Conservation (phyloP, 2,797 vertebrate species). For the Tiaroga cobitis region DNA sequence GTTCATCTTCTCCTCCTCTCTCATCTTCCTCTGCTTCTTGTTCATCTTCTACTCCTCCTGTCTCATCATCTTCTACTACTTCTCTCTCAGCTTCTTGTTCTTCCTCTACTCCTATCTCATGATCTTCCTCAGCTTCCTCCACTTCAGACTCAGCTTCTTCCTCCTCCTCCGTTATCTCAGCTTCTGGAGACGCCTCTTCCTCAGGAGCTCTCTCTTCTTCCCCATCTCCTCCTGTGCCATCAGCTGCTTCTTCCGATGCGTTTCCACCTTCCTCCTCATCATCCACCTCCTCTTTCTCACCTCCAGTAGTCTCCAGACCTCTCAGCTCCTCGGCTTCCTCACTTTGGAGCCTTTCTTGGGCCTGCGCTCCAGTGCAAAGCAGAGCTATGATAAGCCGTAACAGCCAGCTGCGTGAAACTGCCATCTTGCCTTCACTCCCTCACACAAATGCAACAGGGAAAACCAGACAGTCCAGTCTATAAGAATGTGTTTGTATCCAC, state of each 20-base stretch:
- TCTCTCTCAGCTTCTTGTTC: not conserved
- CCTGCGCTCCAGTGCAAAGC: conserved; percentile 63
- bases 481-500: conserved; percentile 4
- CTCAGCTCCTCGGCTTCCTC: not conserved
- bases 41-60: not conserved
- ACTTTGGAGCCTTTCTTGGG: conserved; percentile 22
- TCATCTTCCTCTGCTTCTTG: conserved; percentile 27
- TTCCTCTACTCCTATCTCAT: not conserved
- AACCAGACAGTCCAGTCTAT: not conserved
- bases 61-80: not conserved
- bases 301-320: not conserved
- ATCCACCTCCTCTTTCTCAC: conserved; percentile 1
- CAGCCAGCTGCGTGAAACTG: conserved; percentile 66
- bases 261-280: conserved; percentile 10
- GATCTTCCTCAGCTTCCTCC: too few species aligned
- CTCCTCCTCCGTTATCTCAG: too few species aligned
- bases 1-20: too few species aligned
- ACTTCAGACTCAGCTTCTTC: too few species aligned
- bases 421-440: conserved; percentile 67
- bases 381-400: conserved; percentile 74
- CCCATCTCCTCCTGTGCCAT: not conserved
- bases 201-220: not conserved
- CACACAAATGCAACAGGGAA: not conserved
- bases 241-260: not conserved
- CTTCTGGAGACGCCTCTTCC: not conserved